These are phyloP conservation scores for Microtus montanus DNA, from an alignment of 2,113 vertebrate species.

Conservation along the genomic window DNA sequence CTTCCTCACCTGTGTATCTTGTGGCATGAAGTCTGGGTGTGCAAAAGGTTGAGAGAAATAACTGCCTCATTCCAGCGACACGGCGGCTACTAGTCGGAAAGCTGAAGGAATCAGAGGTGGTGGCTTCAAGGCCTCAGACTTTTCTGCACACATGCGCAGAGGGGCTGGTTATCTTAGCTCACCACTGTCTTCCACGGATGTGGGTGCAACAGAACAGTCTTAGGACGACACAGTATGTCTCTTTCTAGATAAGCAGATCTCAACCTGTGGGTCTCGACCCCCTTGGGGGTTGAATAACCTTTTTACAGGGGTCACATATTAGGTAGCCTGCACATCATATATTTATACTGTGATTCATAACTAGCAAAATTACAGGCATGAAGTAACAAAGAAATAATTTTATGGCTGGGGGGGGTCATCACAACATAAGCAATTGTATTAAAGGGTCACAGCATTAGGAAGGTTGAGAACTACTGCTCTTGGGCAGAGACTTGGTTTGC, in stretches of 20 bases:
- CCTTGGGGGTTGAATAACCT: too few species aligned
- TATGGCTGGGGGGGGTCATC: background rate
- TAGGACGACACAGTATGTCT: background rate
- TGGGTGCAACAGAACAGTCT: background rate
- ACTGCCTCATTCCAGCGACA: background rate
- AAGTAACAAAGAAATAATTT: background rate
- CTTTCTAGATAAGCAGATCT: background rate
- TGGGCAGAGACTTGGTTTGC: background rate
- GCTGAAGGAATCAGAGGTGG: background rate
- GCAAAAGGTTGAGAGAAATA: background rate
- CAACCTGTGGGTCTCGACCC: background rate
- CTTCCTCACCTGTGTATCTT: background rate
- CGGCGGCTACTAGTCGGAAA: background rate
- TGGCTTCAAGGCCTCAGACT: background rate
- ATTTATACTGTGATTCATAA: background rate
- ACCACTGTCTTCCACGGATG: background rate
- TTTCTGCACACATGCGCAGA: background rate
- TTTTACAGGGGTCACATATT: background rate
- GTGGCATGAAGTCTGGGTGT: background rate
- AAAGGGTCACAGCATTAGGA: background rate
- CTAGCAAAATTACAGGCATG: background rate
- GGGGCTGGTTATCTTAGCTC: background rate
- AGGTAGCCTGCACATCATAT: background rate
- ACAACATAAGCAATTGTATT: background rate
- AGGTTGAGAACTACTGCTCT: background rate